Percentiles rank a stretch among this genome's conserved stretches.
Conservation (phyloP, 2,888 invertebrate genomes). For the Lithophane leautieri region DNA sequence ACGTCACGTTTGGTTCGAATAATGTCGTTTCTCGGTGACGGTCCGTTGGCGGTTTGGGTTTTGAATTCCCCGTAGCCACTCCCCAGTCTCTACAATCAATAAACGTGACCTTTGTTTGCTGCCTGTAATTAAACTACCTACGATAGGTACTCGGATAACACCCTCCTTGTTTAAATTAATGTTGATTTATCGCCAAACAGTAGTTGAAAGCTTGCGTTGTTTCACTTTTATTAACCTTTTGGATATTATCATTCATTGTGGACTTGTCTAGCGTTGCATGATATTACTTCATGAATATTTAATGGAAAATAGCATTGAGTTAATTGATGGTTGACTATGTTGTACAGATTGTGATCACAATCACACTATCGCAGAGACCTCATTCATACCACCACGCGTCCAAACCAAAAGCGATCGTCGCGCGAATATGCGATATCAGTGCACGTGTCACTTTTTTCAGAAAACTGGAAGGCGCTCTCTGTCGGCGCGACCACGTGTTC, state of each 20-base stretch:
- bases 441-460: no score
- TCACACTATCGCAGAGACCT: background rate
- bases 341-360: background rate
- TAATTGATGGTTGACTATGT: background rate
- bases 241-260: background rate
- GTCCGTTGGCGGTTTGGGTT: no score
- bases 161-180: slow-evolving; percentile 41
- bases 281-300: slow-evolving; percentile 1
- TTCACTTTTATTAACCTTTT: slow-evolving; percentile 4
- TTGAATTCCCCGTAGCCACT: background rate
- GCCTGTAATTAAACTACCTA: slow-evolving; percentile 39
- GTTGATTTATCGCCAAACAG: slow-evolving; percentile 29
- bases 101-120: slow-evolving; percentile 45
- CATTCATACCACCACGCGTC: no score
- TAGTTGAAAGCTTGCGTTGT: slow-evolving; percentile 20
- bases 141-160: slow-evolving; percentile 32
- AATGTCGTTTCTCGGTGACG: background rate
- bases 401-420: no score
- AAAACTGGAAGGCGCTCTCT: no score
- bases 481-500: no score
- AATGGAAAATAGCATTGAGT: background rate
- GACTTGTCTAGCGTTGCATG: background rate
- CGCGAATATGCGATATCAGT: no score
- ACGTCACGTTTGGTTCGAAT: background rate
- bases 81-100: slow-evolving; percentile 31